Conservation (phyloP, 2,888 invertebrate genomes). For the Mycogona germanica region DNA sequence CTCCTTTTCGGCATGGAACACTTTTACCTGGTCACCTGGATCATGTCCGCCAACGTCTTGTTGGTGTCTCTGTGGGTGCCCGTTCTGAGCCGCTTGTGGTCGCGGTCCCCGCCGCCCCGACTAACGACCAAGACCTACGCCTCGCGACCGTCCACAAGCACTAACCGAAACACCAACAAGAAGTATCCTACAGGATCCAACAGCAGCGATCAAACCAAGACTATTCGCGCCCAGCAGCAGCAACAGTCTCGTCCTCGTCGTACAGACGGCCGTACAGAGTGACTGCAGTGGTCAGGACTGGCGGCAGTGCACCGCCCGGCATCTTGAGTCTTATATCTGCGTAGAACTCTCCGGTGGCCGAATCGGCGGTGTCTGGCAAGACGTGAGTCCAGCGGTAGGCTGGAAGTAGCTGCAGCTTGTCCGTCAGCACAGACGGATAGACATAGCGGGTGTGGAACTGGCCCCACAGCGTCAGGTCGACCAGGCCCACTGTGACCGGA, state of each 20-base stretch:
- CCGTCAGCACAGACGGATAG: constrained; percentile 1
- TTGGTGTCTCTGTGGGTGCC: too few relatives aligned
- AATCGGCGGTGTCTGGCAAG: neutral
- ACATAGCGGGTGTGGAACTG: constrained; percentile 1
- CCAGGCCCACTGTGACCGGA: neutral
- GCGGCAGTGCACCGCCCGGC: neutral
- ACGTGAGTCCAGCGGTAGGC: neutral
- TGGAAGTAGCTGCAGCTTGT: neutral
- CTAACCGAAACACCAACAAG: neutral
- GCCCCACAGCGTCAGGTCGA: neutral
- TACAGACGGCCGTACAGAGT: neutral
- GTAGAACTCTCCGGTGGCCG: neutral
- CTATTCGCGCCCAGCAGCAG: too few relatives aligned
- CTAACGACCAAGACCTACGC: too few relatives aligned
- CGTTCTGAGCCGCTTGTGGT: too few relatives aligned
- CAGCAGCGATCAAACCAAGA: too few relatives aligned
- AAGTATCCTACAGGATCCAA: neutral
- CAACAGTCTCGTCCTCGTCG: too few relatives aligned
- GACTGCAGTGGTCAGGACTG: neutral
- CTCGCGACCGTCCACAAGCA: neutral
- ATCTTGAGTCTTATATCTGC: too few relatives aligned
- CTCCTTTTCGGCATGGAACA: constrained; percentile 2
- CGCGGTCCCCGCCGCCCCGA: too few relatives aligned
- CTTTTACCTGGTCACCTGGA: neutral
- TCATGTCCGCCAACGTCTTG: neutral